phyloP scores from a whole-genome alignment of 2,888 invertebrate species.

The Drosophila phalerata region DNA sequence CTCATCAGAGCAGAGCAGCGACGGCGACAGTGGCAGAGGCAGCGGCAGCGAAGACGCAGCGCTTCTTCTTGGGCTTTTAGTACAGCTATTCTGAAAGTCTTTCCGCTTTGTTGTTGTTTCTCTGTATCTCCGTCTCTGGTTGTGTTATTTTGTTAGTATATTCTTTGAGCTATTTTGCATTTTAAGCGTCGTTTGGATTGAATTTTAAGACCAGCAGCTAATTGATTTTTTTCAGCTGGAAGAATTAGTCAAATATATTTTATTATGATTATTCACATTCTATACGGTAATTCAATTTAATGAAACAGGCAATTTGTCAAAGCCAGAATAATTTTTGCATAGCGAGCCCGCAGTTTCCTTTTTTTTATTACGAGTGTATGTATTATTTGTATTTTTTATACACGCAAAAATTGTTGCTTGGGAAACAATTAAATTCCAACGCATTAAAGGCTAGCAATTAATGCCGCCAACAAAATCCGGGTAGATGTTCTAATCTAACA shows the following conservation, averaged over 20 bases:
- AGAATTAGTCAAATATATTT: slow-evolving; percentile 42
- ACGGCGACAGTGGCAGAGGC: background rate
- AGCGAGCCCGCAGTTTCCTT: slow-evolving; percentile 41
- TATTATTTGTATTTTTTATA: slow-evolving; percentile 14
- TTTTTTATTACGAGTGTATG: background rate
- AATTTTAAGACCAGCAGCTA: slow-evolving; percentile 54
- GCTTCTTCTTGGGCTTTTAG: slow-evolving; percentile 24
- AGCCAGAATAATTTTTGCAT: slow-evolving; percentile 7
- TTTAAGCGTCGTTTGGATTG: slow-evolving; percentile 14
- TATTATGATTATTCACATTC: slow-evolving; percentile 30
- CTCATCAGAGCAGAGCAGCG: slow-evolving; percentile 35
- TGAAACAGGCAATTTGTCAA: slow-evolving; percentile 59
- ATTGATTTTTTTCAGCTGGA: slow-evolving; percentile 43
- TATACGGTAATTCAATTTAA: slow-evolving; percentile 49
- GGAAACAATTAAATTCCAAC: slow-evolving; percentile 56
- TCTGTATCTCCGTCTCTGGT: background rate
- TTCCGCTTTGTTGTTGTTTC: slow-evolving; percentile 36
- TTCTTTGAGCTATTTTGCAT: slow-evolving; percentile 22
- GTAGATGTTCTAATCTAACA: slow-evolving; percentile 43
- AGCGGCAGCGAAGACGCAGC: slow-evolving; percentile 14
- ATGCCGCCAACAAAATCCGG: slow-evolving; percentile 59
- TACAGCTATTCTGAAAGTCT: slow-evolving; percentile 43
- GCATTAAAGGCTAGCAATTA: slow-evolving; percentile 57
- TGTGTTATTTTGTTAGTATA: background rate
- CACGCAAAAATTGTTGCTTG: slow-evolving; percentile 46